Percentiles rank a stretch among this genome's conserved stretches.
phyloP scores from a whole-genome alignment of 2,113 vertebrate species.

The Petromus typicus region DNA sequence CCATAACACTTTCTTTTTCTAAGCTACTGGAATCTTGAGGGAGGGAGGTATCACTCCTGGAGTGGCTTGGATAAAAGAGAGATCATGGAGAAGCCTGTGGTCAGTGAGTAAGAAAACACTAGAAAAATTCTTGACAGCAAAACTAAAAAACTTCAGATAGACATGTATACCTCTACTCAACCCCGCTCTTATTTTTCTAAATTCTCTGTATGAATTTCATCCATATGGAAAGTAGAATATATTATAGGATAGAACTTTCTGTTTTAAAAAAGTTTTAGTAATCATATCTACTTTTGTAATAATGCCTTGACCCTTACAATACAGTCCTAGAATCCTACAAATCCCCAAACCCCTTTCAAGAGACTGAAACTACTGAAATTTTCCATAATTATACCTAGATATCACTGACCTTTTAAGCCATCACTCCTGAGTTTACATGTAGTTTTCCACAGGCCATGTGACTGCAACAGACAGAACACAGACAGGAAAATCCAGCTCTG shows the following conservation, averaged over 20 bases:
- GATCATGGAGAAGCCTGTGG: background rate
- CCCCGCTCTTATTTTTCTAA: background rate
- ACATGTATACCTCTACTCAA: background rate
- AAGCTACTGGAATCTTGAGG: slow-evolving; percentile 40
- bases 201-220: background rate
- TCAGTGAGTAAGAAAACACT: background rate
- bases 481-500: background rate
- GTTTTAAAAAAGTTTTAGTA: background rate
- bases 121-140: background rate
- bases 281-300: background rate
- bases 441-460: background rate
- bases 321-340: background rate
- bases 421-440: background rate
- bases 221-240: slow-evolving; percentile 16
- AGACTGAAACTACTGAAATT: background rate
- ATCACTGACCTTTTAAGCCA: background rate
- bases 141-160: background rate
- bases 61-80: background rate
- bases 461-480: background rate
- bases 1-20: slow-evolving; percentile 59
- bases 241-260: background rate
- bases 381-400: slow-evolving; percentile 10
- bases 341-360: background rate
- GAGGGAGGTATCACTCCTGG: background rate
- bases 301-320: background rate